Evolutionary conservation across 2,797 vertebrate species (phyloP), one percentile per base, ranked within the genome.

Genomic region (Phylloscopus collybita): DNA sequence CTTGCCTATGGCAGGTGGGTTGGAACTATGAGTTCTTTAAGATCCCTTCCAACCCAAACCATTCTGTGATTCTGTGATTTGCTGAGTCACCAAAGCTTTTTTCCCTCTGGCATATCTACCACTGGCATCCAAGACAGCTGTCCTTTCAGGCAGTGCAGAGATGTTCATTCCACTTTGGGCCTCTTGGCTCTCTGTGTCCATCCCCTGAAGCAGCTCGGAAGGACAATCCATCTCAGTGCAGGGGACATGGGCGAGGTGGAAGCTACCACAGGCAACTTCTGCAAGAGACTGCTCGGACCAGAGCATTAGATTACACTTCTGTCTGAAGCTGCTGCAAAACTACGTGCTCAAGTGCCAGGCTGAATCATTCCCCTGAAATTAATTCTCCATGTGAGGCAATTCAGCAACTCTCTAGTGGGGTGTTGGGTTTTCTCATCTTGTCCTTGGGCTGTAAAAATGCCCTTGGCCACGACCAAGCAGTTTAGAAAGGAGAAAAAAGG

Each of bases 281-380:
- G 34, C 54, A 81, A 56, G 54, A 65, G 70, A 26, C 56, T 73
- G 18, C 34, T 61, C 23, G 7, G 44, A 78, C 22, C 57, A 80
- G 13, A 74, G 75, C 50, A 72, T 87, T 72, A n/a, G 32, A 79
- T 78, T 82, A 69, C 64, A 25, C 8, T 80, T 90, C 57, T 59
- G 12, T 69, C 72, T 53, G 18, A 92, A 92, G 54, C 62, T 91
- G 50, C 79, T 85, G 69, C 65, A 94, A 92, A 90, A 70, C 50
- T 49, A 73, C 0, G 0, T 67, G 61, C 54, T 78, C 54, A 83
- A 87, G 57, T 71, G 57, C 69, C 47, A 71, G 73, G 59, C 32
- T 90, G 61, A 92, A 95, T 59, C 87, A 78, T 51, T 70, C 53
- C 38, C 44, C 75, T 88, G 85, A 91, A 96, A 93, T 26, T n/a